Evolutionary conservation across 2,888 invertebrate species (phyloP), one percentile per base, ranked within the genome.

Genomic region (Drosophila atripex): DNA sequence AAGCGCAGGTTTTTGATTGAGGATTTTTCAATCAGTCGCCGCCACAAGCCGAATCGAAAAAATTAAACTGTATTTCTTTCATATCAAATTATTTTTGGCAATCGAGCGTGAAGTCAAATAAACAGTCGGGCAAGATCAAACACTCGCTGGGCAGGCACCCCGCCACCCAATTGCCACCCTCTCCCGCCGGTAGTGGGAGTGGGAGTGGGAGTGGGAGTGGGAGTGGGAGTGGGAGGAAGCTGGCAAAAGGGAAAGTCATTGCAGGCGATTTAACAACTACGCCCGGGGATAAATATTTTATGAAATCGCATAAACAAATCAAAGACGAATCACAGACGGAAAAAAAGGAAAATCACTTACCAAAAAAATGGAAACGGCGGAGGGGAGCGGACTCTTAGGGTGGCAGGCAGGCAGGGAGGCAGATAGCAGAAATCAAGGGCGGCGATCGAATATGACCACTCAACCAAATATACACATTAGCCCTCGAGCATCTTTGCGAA

Each of bases 221-320:
- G 51, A 23, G 21, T 23, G 23, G 41, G 25, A 54, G 46, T 54
- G 38, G 1, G 16, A 21, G 23, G 12, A 21, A 47, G 30, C 75
- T 66, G 72, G 55, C 74, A 83, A 83, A 80, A 86, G 80, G 82
- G 77, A 84, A 76, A 85, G 71, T 77, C 83, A 86, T 88, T 85
- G 83, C 89, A 89, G 78, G 82, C 89, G 89, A 90, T 89, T 90
- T 90, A 89, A 89, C 90, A 88, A 88, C 85, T 77, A 72, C 85
- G 88, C 89, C 82, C 64, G 80, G 80, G 89, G 89, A 86, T 89
- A 89, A 82, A 86, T 88, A 86, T 86, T 87, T 88, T 87, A 86
- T 88, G 87, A 88, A 88, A 88, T 86, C 85, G 83, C 80, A 87
- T 86, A 88, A 87, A 88, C 88, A 88, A 88, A 88, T 88, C 87